Percentiles rank a stretch among this genome's conserved stretches.
phyloP scores from a whole-genome alignment of 2,888 invertebrate species.

The Entomobrya proxima region DNA sequence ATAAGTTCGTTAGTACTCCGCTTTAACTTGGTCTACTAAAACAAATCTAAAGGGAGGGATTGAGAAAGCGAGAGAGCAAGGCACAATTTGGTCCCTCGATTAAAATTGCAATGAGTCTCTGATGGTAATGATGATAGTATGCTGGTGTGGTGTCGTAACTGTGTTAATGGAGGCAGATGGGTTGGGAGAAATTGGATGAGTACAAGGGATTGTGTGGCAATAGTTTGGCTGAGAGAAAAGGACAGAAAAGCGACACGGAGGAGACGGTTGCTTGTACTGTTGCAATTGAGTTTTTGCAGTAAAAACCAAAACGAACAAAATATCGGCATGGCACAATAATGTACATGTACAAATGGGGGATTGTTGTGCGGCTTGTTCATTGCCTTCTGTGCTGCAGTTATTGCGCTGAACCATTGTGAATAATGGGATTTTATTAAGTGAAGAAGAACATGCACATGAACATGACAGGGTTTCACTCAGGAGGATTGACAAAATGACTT shows the following conservation, averaged over 20 bases:
- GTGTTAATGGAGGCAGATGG: constrained; percentile 47
- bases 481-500: constrained; percentile 41
- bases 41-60: neutral
- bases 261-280: neutral
- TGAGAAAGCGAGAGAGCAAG: neutral
- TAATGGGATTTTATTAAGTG: constrained; percentile 3
- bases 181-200: constrained; percentile 35
- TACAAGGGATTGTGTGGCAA: constrained; percentile 11
- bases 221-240: constrained; percentile 9
- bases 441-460: neutral
- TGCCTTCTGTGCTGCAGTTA: no score
- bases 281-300: constrained; percentile 3
- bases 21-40: neutral
- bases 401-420: neutral
- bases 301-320: constrained; percentile 45
- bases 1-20: constrained; percentile 3
- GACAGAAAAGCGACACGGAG: constrained; percentile 18
- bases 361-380: neutral
- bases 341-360: no score
- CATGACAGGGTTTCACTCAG: constrained; percentile 10
- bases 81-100: constrained; percentile 13
- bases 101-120: constrained; percentile 22
- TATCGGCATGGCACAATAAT: neutral
- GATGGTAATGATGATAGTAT: neutral
- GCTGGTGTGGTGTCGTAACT: constrained; percentile 22